Conservation (phyloP, 2,113 vertebrate genomes). For the Phoxinus phoxinus region DNA sequence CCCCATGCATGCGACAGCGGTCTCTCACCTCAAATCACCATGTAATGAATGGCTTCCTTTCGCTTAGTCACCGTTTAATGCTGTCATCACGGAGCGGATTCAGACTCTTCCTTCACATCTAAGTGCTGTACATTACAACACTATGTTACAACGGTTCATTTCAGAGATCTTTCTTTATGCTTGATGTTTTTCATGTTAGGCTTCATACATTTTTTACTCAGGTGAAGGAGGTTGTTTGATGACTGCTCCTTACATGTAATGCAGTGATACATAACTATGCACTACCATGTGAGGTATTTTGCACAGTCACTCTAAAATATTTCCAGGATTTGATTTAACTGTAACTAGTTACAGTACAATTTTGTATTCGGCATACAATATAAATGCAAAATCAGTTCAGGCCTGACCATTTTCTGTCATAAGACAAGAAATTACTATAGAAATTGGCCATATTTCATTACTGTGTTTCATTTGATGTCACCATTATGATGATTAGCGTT, state of each 20-base stretch:
- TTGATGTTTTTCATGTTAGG: neutral
- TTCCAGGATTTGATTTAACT: neutral
- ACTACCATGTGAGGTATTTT: neutral
- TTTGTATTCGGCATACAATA: neutral
- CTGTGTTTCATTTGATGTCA: constrained; percentile 4
- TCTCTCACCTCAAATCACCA: neutral
- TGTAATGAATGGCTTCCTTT: neutral
- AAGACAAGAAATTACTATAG: neutral
- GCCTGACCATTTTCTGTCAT: neutral
- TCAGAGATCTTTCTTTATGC: neutral
- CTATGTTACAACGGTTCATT: constrained; percentile 1
- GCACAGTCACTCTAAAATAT: neutral
- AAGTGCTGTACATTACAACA: neutral
- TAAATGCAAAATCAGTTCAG: neutral
- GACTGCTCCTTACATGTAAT: neutral
- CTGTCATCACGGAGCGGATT: neutral
- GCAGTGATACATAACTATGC: constrained; percentile 1
- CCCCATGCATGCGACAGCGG: neutral
- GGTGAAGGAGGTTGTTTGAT: neutral
- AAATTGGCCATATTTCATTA: neutral
- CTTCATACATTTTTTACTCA: neutral
- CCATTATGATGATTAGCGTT: neutral
- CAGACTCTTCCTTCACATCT: neutral
- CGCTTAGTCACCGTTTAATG: neutral
- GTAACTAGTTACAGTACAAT: constrained; percentile 3